A percentile compares a stretch with the other conserved stretches of the same genome.
These are phyloP conservation scores for Taurulus bubalis DNA, from an alignment of 2,113 vertebrate genomes.

Conservation along the genomic window DNA sequence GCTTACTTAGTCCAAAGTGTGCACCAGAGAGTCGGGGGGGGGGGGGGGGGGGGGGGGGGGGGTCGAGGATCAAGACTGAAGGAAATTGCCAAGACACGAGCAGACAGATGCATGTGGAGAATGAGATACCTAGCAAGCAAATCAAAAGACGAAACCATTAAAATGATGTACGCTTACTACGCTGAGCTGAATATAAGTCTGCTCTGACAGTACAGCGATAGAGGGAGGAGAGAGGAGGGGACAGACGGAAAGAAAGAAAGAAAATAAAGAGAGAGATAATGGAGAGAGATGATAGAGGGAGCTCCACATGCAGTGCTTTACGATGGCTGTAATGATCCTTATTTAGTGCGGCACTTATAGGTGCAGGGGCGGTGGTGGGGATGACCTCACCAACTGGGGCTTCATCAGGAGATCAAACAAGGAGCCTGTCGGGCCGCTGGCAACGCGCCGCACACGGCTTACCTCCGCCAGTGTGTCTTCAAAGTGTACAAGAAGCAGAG, in stretches of 20 bases:
- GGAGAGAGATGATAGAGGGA: slow-evolving; percentile 55
- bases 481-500: slow-evolving; percentile 39
- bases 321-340: slow-evolving; percentile 73
- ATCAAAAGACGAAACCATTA: slow-evolving; percentile 29
- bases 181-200: slow-evolving; percentile 9
- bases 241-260: slow-evolving; percentile 7
- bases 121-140: slow-evolving; percentile 7
- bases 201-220: slow-evolving; percentile 23
- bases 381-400: slow-evolving; percentile 57
- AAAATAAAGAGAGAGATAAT: slow-evolving; percentile 52
- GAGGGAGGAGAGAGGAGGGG: slow-evolving; percentile 15
- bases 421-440: slow-evolving; percentile 20
- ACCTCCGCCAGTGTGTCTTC: slow-evolving; percentile 45
- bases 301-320: slow-evolving; percentile 70
- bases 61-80: slow-evolving; percentile 16
- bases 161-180: slow-evolving; percentile 9
- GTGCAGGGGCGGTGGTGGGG: slow-evolving; percentile 3
- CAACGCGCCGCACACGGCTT: slow-evolving; percentile 15
- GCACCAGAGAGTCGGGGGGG: background rate
- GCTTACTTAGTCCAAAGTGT: slow-evolving; percentile 31
- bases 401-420: slow-evolving; percentile 64
- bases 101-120: background rate
- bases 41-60: background rate
- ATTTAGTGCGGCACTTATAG: slow-evolving; percentile 75
- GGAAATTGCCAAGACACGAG: slow-evolving; percentile 8